Conservation (phyloP, 1,140 invertebrate species). For the Goniozus legneri region DNA sequence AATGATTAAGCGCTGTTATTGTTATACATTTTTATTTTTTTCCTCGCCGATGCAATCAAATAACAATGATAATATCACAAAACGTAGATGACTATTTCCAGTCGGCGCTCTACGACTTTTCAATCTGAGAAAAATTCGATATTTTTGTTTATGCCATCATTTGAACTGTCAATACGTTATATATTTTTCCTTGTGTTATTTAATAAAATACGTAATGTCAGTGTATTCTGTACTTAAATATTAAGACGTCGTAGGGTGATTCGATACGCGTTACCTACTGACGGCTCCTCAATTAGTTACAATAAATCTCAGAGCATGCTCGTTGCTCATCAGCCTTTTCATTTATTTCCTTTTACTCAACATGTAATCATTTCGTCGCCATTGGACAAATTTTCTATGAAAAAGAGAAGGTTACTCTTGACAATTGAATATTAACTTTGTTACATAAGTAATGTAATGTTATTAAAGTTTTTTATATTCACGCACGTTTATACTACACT, state of each 20-base stretch:
- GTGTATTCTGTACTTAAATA: slow-evolving; percentile 15
- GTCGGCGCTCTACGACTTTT: not conserved
- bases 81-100: slow-evolving; percentile 12
- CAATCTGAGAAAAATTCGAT: slow-evolving; percentile 2
- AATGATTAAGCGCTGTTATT: not conserved
- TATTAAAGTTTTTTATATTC: too few species aligned
- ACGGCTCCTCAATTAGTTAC: slow-evolving; percentile 16
- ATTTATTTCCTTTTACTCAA: too few species aligned
- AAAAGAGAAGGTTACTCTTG: slow-evolving; percentile 13
- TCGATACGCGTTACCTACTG: too few species aligned
- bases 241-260: slow-evolving; percentile 9
- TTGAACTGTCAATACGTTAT: slow-evolving; percentile 13
- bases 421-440: slow-evolving; percentile 8
- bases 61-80: slow-evolving; percentile 17
- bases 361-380: too few species aligned
- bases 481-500: too few species aligned
- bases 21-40: slow-evolving; percentile 7
- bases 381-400: slow-evolving; percentile 11
- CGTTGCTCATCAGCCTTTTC: slow-evolving; percentile 13
- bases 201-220: slow-evolving; percentile 33
- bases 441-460: slow-evolving; percentile 7
- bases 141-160: slow-evolving; percentile 1
- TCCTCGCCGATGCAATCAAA: slow-evolving; percentile 19
- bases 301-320: slow-evolving; percentile 15
- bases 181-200: slow-evolving; percentile 14